A percentile compares a stretch with the other conserved stretches of the same genome.
phyloP scores from a whole-genome alignment of 2,113 vertebrate species.

The Myodes glareolus region DNA sequence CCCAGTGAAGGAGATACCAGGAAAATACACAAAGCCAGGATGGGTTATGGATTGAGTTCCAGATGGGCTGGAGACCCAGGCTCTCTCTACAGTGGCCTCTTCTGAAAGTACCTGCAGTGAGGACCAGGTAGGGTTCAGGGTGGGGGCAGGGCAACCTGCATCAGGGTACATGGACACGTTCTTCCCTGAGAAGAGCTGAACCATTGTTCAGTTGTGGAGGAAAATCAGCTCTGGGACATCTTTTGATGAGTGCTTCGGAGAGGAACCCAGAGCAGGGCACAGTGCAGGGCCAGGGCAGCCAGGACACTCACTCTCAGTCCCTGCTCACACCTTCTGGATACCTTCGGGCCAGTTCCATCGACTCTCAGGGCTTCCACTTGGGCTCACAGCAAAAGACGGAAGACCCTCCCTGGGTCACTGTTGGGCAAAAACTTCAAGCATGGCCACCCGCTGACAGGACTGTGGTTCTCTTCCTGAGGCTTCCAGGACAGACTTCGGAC shows the following conservation, averaged over 20 bases:
- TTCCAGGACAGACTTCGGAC: too few species aligned
- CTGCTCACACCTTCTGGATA: neutral
- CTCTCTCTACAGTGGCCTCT: neutral
- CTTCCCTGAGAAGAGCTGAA: neutral
- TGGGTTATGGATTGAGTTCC: neutral
- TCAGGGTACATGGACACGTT: fast-evolving
- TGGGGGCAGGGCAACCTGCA: fast-evolving
- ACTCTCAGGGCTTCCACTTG: neutral
- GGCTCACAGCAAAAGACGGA: neutral
- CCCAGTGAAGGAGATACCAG: neutral
- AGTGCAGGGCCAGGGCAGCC: too few species aligned
- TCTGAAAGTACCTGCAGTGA: neutral
- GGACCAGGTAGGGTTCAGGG: too few species aligned
- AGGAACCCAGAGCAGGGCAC: neutral
- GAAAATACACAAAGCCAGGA: neutral
- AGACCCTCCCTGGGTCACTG: too few species aligned
- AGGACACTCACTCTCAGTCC: too few species aligned
- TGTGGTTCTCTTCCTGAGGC: neutral
- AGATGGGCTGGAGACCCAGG: neutral
- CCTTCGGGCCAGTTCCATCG: too few species aligned
- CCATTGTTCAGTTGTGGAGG: neutral
- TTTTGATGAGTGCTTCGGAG: neutral
- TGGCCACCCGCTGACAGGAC: too few species aligned
- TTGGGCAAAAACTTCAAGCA: neutral
- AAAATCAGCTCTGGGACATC: neutral